phyloP scores from a whole-genome alignment of 1,140 invertebrate species.

The Vollenhovia emeryi region DNA sequence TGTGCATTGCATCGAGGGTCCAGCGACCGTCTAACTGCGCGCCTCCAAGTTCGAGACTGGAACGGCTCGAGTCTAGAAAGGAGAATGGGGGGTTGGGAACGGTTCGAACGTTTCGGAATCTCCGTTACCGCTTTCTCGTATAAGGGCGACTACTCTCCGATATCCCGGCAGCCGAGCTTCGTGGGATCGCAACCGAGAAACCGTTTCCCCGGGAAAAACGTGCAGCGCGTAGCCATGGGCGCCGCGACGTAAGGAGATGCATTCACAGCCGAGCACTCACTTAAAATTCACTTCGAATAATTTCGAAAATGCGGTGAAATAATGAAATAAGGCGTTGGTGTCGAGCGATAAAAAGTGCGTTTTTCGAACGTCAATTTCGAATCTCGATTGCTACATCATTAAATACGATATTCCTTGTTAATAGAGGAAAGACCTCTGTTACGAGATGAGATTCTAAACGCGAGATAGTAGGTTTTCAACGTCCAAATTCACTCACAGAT shows the following conservation, averaged over 20 bases:
- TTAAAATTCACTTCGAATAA: background rate
- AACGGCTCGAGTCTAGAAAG: constrained; percentile 52
- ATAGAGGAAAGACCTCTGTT: too few relatives aligned
- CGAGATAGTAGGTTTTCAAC: too few relatives aligned
- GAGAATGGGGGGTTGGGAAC: constrained; percentile 43
- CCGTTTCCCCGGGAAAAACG: constrained; percentile 54
- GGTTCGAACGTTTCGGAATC: constrained; percentile 69
- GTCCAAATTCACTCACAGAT: too few relatives aligned
- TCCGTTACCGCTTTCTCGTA: constrained; percentile 58
- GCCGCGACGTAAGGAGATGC: background rate
- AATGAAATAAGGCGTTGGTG: background rate
- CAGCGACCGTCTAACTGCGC: constrained; percentile 66
- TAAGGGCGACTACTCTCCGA: constrained; percentile 59
- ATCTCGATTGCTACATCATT: background rate
- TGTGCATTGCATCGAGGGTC: constrained; percentile 46
- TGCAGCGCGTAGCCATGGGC: constrained; percentile 12
- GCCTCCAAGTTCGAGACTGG: constrained; percentile 60
- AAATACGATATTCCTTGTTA: background rate
- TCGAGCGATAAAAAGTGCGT: background rate
- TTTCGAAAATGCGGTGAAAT: background rate
- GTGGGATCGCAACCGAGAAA: constrained; percentile 53
- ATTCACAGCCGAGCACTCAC: background rate
- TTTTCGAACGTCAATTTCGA: background rate
- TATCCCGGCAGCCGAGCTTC: constrained; percentile 59
- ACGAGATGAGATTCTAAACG: too few relatives aligned